These are phyloP conservation scores for Drosophila nigricruria DNA, from an alignment of 2,888 invertebrate species.

Conservation along the genomic window DNA sequence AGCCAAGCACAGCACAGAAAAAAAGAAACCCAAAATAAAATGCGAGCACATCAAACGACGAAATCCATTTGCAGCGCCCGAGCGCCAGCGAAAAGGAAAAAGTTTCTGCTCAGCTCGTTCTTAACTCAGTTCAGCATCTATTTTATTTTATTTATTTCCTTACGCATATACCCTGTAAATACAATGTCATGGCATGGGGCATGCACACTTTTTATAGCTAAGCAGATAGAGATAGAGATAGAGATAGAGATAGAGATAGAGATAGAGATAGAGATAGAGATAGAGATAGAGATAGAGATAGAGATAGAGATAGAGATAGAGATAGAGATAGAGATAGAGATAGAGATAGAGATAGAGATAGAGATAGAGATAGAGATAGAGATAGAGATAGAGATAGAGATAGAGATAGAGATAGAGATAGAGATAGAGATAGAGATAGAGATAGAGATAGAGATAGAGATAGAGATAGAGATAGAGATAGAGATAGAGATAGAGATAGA, in stretches of 20 bases:
- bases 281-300: neutral
- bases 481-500: neutral
- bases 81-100: constrained; percentile 69
- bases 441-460: neutral
- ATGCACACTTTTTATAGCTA: neutral
- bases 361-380: neutral
- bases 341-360: neutral
- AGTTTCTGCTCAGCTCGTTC: constrained; percentile 53
- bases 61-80: constrained; percentile 72
- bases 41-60: constrained; percentile 77
- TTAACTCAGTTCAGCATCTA: constrained; percentile 31
- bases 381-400: neutral
- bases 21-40: constrained; percentile 20
- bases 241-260: neutral
- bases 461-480: neutral
- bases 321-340: neutral
- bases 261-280: neutral
- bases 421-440: neutral
- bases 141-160: constrained; percentile 27
- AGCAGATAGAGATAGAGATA: neutral
- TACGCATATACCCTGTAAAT: constrained; percentile 25
- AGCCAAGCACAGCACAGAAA: constrained; percentile 9
- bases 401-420: neutral
- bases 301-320: neutral
- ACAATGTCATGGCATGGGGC: no score